Conservation (phyloP, 2,888 invertebrate genomes). For the Eupithecia insigniata region DNA sequence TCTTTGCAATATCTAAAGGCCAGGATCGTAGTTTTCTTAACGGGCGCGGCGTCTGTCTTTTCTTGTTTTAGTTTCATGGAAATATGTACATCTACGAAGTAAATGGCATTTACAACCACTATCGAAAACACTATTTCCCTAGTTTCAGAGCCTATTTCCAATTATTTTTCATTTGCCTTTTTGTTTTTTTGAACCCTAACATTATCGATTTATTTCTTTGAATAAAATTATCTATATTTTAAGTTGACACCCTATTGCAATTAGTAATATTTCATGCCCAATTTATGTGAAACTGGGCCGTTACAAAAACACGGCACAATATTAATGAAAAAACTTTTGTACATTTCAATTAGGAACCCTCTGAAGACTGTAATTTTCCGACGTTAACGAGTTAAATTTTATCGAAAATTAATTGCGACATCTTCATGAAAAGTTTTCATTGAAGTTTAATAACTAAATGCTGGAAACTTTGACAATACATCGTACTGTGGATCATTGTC, state of each 20-base stretch:
- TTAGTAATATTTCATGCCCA: constrained; percentile 30
- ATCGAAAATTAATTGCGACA: constrained; percentile 84
- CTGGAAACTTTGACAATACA: constrained; percentile 72
- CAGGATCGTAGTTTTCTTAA: constrained; percentile 56
- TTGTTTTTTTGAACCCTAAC: neutral
- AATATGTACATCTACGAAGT: constrained; percentile 13
- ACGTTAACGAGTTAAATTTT: constrained; percentile 83
- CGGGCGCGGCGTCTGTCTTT: constrained; percentile 55
- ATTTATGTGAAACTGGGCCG: constrained; percentile 39
- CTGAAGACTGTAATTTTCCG: constrained; percentile 76
- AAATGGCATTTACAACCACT: neutral
- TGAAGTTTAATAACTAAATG: constrained; percentile 76
- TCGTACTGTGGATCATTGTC: constrained; percentile 58
- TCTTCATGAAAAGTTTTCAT: constrained; percentile 78
- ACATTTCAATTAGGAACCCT: constrained; percentile 77
- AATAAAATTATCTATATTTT: neutral
- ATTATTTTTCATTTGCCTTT: neutral
- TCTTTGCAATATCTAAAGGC: constrained; percentile 77
- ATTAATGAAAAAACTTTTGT: constrained; percentile 80
- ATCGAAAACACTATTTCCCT: too few species aligned
- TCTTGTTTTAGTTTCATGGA: constrained; percentile 41
- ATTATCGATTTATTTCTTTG: neutral
- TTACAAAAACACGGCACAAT: constrained; percentile 54
- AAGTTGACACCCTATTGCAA: neutral
- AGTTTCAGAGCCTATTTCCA: neutral